Percentiles rank a stretch among this genome's conserved stretches.
These are phyloP conservation scores for Brachionus calyciflorus DNA, from an alignment of 1,140 invertebrate genomes.

Conservation along the genomic window DNA sequence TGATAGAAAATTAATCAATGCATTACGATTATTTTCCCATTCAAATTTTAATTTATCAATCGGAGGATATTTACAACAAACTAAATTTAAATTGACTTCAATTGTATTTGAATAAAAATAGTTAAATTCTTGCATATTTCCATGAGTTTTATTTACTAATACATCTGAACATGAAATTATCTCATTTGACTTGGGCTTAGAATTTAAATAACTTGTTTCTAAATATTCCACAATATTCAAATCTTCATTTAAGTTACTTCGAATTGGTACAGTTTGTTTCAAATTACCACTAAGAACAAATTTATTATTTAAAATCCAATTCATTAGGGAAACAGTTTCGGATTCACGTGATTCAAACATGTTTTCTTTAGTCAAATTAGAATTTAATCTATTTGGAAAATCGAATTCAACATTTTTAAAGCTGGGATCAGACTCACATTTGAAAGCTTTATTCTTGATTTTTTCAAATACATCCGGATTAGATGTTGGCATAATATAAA, in stretches of 20 bases:
- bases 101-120: constrained; percentile 95
- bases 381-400: constrained; percentile 74
- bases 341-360: constrained; percentile 74
- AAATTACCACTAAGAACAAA: constrained; percentile 95
- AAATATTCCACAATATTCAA: not conserved
- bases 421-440: constrained; percentile 66
- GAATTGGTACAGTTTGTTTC: constrained; percentile 79
- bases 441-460: not conserved
- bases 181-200: not conserved
- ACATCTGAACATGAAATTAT: not conserved
- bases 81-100: constrained; percentile 94
- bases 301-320: constrained; percentile 81
- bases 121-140: constrained; percentile 97
- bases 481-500: constrained; percentile 80
- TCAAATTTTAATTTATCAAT: not conserved
- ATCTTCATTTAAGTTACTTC: not conserved
- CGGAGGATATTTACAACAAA: constrained; percentile 88
- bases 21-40: constrained; percentile 41
- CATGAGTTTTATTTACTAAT: constrained; percentile 37
- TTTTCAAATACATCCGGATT: constrained; percentile 70
- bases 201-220: not conserved
- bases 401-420: constrained; percentile 82
- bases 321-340: constrained; percentile 84
- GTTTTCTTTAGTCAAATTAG: constrained; percentile 65
- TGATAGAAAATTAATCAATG: constrained; percentile 22